These are phyloP conservation scores for Leptocoma aspasia DNA, from an alignment of 2,113 vertebrate species.

Conservation along the genomic window DNA sequence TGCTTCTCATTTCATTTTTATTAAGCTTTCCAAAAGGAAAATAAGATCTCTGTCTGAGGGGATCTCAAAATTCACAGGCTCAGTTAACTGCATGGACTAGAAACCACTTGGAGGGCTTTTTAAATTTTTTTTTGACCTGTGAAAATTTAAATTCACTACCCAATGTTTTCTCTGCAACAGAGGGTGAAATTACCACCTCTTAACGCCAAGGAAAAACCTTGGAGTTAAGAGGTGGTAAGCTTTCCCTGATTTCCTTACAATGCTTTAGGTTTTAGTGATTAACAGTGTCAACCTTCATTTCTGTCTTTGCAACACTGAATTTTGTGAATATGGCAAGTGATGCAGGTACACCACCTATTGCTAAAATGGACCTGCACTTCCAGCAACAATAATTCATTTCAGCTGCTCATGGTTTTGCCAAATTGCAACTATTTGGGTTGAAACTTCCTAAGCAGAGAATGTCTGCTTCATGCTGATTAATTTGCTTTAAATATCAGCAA, in stretches of 20 bases:
- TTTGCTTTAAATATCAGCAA: background rate
- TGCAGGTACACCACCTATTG: conserved; percentile 1
- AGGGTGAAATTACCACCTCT: background rate
- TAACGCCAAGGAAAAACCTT: background rate
- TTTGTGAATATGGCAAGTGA: background rate
- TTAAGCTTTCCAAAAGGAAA: background rate
- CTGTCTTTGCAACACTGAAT: background rate
- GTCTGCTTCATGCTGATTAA: background rate
- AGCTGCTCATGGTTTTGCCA: background rate
- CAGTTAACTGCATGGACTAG: background rate
- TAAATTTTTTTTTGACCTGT: background rate
- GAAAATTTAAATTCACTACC: background rate
- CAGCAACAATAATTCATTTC: background rate
- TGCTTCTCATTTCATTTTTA: background rate
- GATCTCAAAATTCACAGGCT: background rate
- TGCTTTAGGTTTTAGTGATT: background rate
- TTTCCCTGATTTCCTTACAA: background rate
- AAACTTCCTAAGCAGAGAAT: background rate
- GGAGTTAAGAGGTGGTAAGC: no score
- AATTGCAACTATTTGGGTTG: background rate
- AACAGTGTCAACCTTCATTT: background rate
- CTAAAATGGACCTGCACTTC: background rate
- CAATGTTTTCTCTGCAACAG: background rate
- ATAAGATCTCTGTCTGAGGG: background rate
- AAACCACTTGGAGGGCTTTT: background rate